A percentile compares a stretch with the other conserved stretches of the same genome.
phyloP scores from a whole-genome alignment of 1,140 invertebrate species.

The roundworm (Caenorhabditis elegans) region WBcel235 BX284606.5:2731501-2732000 shows the following conservation, averaged over 20 bases:
- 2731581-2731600: conserved; percentile 9
- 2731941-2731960: not conserved
- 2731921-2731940: too few relatives aligned
- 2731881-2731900: not conserved
- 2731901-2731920: not conserved
- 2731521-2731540: not conserved
- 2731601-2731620: conserved; percentile 30
- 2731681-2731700: not conserved
- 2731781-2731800: conserved; percentile 7
- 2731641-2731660: conserved; percentile 25
- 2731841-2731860: not conserved
- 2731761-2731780: conserved; percentile 1
- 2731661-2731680: conserved; percentile 27
- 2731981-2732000: too few relatives aligned
- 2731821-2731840: conserved; percentile 15
- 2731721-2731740: not conserved
- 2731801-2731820: conserved; percentile 12
- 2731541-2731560: not conserved
- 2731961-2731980: not conserved
- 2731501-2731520: not conserved
- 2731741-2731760: not conserved
- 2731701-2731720: not conserved
- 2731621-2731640: conserved; percentile 17
- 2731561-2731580: conserved; percentile 8
- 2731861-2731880: not conserved